Conservation (phyloP, 1,140 invertebrate genomes). For the Hyles euphorbiae region DNA sequence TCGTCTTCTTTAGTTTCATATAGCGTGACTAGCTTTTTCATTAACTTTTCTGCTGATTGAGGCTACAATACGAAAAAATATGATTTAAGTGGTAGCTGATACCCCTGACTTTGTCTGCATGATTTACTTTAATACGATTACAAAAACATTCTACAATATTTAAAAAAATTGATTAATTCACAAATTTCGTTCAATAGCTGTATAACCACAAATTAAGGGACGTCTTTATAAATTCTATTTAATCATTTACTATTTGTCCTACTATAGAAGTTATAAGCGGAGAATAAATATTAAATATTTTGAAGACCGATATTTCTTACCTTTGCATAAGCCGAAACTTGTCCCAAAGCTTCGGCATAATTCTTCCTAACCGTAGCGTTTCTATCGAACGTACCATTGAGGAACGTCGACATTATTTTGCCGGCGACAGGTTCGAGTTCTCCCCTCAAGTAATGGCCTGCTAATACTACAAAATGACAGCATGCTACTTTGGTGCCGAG, state of each 20-base stretch:
- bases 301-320: conserved; percentile 33
- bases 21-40: conserved; percentile 86
- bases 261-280: not conserved
- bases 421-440: conserved; percentile 78
- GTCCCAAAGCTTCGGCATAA: conserved; percentile 88
- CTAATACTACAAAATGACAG: conserved; percentile 88
- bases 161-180: too few species aligned
- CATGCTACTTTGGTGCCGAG: conserved; percentile 91
- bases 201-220: too few species aligned
- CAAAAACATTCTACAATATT: too few species aligned
- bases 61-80: conserved; percentile 59
- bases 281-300: not conserved
- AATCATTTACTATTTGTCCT: too few species aligned
- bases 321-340: conserved; percentile 91
- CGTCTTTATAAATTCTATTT: too few species aligned
- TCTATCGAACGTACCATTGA: conserved; percentile 88
- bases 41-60: conserved; percentile 89
- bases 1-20: conserved; percentile 84
- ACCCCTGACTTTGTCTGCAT: too few species aligned
- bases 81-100: too few species aligned
- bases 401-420: conserved; percentile 86
- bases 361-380: conserved; percentile 89
- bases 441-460: conserved; percentile 77
- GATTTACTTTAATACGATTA: too few species aligned
- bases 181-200: too few species aligned